Base-by-base conservation (phyloP, 2,113 vertebrate genomes). In the Petroica traversi region DNA sequence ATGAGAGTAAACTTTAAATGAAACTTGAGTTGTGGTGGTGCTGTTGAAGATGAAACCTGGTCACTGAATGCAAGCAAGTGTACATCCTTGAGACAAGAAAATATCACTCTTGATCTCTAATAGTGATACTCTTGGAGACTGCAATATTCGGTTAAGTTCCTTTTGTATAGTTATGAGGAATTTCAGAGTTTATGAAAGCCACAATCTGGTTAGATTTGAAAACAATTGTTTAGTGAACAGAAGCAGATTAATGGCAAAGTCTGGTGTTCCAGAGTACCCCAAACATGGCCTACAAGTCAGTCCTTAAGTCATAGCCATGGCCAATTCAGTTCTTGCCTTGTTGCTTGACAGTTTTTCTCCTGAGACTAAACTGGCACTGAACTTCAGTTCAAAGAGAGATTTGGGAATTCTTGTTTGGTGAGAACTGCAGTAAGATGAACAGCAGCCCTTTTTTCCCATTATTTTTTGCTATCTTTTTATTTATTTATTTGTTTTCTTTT, bases 371-470 rank as follows among this genome's bases (percentile, higher is more conserved):
- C 20, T 72, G 20, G 2, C 18, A 28, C 51, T 38, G 23, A 68
- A 43, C 22, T 63, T 61, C 58, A 41, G 17, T 72, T 48, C 33
- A 64, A 69, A 91, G 8, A 10, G 19, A 74, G 5, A 22, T 92
- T 87, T 71, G 12, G 11, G 7, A 67, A 54, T 2, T 6, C 36
- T 57, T 41, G 2, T 68, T 29, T 72, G 11, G 36, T 41, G 26
- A 86, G 69, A 91, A 54, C 8, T 54, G 13, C 9, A 22, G 25
- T 51, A n/a, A 69, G 19, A 83, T 54, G 14, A 90, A n/a, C 29
- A 36, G 24, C 2, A 43, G 9, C 0, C 6, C 26, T 33, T 28
- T n/a, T 25, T 18, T 3, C 9, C 3, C 3, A 31, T 15, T 34
- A 2, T 14, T 31, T 43, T 49, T 33, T 23, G 4, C 6, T 23